Base-by-base conservation (phyloP, 2,888 invertebrate species). In the Drosophila nr. fundita region DNA sequence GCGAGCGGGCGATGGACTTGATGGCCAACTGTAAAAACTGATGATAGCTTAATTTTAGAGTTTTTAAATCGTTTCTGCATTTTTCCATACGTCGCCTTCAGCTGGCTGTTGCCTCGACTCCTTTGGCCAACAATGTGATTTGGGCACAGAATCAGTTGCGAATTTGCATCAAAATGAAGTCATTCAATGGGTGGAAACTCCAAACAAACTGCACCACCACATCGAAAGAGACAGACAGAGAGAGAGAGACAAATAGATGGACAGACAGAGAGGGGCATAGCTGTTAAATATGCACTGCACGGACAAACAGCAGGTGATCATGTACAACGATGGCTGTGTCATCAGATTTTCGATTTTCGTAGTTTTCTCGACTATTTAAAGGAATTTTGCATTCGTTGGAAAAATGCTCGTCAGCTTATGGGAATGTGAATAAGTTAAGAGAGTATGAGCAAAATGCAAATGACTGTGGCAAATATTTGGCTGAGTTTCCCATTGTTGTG, bases 11-110 rank as follows among this genome's bases (percentile, higher is more conserved):
- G 5, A 21, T 21, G 6, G 21, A 42, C 57, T 69, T 83, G 86
- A 83, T 87, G 70, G 88, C 74, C 77, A 55, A 86, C 78, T 76
- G 89, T 89, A 79, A 90, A 90, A 86, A 75, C 90, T 90, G 89
- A 90, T 87, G 89, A 86, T 86, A 68, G 90, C 90, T 86, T 86
- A 90, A 86, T 86, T 90, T 86, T 83, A 89, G 84, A 89, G 90
- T 83, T 87, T 86, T 90, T 73, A 86, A 89, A 90, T 86, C 85
- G 85, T 83, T 50, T 83, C 68, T 76, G 72, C 76, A 80, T 78
- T 60, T 57, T 88, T 78, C 76, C 73, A 76, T 59, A 69, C 69
- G 62, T 62, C 61, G 67, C 50, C 49, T 11, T 27, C 59, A 13
- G 24, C 34, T 10, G 4, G 8, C 4, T 36, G 13, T 30, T 18